Evolutionary conservation across 2,797 vertebrate genomes (phyloP).

Genomic region (Sebastolobus altivelis): DNA sequence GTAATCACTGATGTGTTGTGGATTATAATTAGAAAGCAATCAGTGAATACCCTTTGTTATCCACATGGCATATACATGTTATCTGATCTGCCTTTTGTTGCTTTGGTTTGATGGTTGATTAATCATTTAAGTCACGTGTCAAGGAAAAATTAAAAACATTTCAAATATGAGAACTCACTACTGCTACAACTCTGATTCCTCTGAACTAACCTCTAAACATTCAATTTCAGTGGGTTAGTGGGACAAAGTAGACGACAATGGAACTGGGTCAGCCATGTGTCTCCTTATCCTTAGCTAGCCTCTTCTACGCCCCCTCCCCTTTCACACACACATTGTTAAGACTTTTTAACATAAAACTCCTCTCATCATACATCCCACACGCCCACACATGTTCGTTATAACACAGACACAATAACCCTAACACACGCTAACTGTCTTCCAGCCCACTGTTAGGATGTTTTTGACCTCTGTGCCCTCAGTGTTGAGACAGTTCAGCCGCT

Average conservation of each 20-base stretch:
- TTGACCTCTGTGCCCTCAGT: constrained; percentile 57
- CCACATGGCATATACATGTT: background rate
- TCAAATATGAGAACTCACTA: background rate
- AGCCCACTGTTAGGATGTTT: constrained; percentile 63
- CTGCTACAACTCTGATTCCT: background rate
- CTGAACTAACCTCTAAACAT: constrained; percentile 22
- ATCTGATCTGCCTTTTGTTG: background rate
- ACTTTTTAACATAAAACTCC: constrained; percentile 48
- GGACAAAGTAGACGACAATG: constrained; percentile 60
- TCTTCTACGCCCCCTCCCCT: background rate
- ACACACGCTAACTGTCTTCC: constrained; percentile 59
- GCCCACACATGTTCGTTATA: constrained; percentile 46
- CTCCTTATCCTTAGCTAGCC: constrained; percentile 54
- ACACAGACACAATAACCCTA: constrained; percentile 22
- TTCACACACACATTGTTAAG: constrained; percentile 45
- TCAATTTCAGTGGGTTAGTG: constrained; percentile 58
- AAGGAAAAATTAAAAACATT: background rate
- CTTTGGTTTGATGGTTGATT: background rate
- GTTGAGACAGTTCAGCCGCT: constrained; percentile 58
- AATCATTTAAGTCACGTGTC: background rate
- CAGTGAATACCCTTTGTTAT: background rate
- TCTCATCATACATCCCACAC: constrained; percentile 43
- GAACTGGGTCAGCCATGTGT: constrained; percentile 72
- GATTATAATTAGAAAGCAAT: constrained; percentile 9
- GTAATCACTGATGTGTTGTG: background rate